phyloP scores from a whole-genome alignment of 2,113 vertebrate species.

The Polypterus bichir region DNA sequence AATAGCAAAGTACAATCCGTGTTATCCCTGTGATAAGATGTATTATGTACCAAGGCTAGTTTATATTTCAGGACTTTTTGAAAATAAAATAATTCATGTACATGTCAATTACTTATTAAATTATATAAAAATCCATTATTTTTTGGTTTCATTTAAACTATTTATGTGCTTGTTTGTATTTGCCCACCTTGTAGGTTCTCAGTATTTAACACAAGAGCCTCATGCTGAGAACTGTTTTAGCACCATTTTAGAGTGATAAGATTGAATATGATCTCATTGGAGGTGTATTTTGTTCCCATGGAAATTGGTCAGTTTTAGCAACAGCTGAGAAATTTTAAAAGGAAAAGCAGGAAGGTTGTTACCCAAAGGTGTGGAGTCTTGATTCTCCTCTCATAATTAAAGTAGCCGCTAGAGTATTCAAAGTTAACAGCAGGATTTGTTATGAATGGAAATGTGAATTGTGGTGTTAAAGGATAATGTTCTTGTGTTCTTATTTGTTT shows the following conservation, averaged over 20 bases:
- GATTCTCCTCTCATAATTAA: conserved; percentile 52
- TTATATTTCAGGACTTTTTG: too few relatives aligned
- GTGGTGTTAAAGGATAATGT: conserved; percentile 51
- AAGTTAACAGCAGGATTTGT: conserved; percentile 57
- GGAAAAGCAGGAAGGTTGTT: conserved; percentile 41
- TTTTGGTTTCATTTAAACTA: too few relatives aligned
- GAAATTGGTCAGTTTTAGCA: conserved; percentile 64
- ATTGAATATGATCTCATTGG: conserved; percentile 71
- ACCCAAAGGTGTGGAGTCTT: conserved; percentile 44
- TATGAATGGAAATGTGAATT: conserved; percentile 50
- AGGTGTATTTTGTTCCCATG: conserved; percentile 66
- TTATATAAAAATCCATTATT: too few relatives aligned
- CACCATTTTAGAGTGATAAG: conserved; percentile 77
- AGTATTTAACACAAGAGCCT: conserved; percentile 46
- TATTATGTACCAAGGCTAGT: too few relatives aligned
- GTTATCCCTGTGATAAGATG: too few relatives aligned
- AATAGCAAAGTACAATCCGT: not conserved
- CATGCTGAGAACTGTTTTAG: conserved; percentile 76
- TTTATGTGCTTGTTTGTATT: conserved; percentile 36
- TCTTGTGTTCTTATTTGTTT: conserved; percentile 5
- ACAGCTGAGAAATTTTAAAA: conserved; percentile 55
- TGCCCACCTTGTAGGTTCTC: conserved; percentile 64
- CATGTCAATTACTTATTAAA: too few relatives aligned
- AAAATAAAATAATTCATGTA: too few relatives aligned
- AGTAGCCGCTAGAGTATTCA: conserved; percentile 47